Base-by-base conservation (phyloP, 1,140 invertebrate species). In the Drosophila prosaltans region DNA sequence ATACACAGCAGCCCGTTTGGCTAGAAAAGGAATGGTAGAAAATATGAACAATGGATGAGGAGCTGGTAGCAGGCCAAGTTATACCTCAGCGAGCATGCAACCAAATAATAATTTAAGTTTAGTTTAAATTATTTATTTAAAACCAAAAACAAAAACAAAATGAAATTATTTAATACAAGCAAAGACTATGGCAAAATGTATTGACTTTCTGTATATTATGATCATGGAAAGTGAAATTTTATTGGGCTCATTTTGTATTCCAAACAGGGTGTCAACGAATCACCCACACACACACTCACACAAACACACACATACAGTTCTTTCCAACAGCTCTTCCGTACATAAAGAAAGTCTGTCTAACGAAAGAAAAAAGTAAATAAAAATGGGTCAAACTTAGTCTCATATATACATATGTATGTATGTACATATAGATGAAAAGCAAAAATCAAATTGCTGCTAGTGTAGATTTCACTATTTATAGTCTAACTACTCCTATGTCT, bases 51-150 rank as follows among this genome's bases (percentile, higher is more conserved):
- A 51, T 10, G 11, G 11, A 32, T 24, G 66, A 70, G 28, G 26
- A 78, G 81, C 78, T 84, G 81, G 59, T 72, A 69, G 74, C 70
- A 60, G 69, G 83, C 72, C 83, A 74, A 65, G 66, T 54, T 11
- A 71, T 81, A 81, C 84, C 83, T 88, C 83, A 86, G 83, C 83
- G 84, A 88, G 83, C 84, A 63, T 71, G 84, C 84, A 90, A 89
- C 84, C 84, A 89, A 89, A 88, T 90, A 89, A 89, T 89, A 89
- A 90, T 89, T 89, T 89, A 89, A 89, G 84, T 69, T 30, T 89
- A 89, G 84, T 78, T 89, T 90, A 89, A 83, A 84, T 89, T 89
- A 89, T 84, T 84, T 89, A 89, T 88, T 86, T 86, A 80, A 77
- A 30, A 51, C 21, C 45, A 24, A 51, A 51, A 51, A 16, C 28